Percentiles rank a stretch among this genome's conserved stretches.
Evolutionary conservation across 1,140 invertebrate genomes (phyloP).

Genomic region (Phortica variegata): DNA sequence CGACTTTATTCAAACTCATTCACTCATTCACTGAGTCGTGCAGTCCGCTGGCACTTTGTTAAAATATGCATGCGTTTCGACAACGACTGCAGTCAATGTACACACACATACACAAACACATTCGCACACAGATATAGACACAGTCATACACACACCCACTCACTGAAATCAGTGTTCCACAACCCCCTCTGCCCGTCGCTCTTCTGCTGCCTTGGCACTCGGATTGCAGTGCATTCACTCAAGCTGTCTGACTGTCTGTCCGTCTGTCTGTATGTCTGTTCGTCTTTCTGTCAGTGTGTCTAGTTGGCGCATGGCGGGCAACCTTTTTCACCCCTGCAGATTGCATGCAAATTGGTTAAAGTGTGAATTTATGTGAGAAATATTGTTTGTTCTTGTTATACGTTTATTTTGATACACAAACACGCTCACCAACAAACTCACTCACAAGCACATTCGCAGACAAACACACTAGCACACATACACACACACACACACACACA

Average conservation of each 20-base stretch:
- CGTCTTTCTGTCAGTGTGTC: not conserved
- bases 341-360: constrained; percentile 56
- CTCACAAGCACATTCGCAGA: constrained; percentile 13
- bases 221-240: no score
- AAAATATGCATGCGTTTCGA: constrained; percentile 48
- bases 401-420: constrained; percentile 9
- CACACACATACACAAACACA: constrained; percentile 14
- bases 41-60: constrained; percentile 28
- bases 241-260: no score
- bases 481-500: constrained; percentile 9
- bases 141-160: not conserved
- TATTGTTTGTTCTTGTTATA: constrained; percentile 55
- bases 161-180: no score
- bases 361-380: constrained; percentile 58
- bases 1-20: constrained; percentile 54
- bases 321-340: constrained; percentile 44
- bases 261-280: no score
- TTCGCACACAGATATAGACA: constrained; percentile 4
- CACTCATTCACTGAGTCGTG: constrained; percentile 33
- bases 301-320: not conserved
- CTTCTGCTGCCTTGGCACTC: no score
- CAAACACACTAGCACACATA: constrained; percentile 1
- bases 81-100: constrained; percentile 31
- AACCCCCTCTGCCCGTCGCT: no score
- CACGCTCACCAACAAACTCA: constrained; percentile 9